A percentile compares a stretch with the other conserved stretches of the same genome.
Evolutionary conservation across 2,888 invertebrate species (phyloP).

Genomic region (Cantharis rustica): DNA sequence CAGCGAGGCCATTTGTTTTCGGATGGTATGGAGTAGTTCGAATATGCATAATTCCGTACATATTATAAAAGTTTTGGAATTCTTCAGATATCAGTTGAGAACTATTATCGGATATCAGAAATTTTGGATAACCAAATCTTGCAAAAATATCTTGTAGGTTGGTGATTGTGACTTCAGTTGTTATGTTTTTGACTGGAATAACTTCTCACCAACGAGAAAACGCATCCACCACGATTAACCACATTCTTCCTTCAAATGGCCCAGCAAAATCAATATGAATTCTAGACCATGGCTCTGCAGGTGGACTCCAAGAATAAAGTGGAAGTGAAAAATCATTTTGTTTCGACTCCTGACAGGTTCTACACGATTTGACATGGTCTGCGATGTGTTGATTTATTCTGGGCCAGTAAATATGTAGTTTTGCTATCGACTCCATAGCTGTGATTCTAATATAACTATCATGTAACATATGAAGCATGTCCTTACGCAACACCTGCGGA

Average conservation of each 20-base stretch:
- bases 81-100: slow-evolving; percentile 8
- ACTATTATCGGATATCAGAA: slow-evolving; percentile 8
- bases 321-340: slow-evolving; percentile 12
- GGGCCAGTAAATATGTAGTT: slow-evolving; percentile 35
- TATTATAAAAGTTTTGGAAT: slow-evolving; percentile 2
- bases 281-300: slow-evolving; percentile 24
- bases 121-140: slow-evolving; percentile 2
- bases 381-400: no score
- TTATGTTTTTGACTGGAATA: neutral
- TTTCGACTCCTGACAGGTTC: slow-evolving; percentile 25
- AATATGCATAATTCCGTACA: slow-evolving; percentile 5
- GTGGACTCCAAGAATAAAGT: slow-evolving; percentile 26
- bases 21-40: slow-evolving; percentile 10
- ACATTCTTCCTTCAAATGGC: slow-evolving; percentile 35
- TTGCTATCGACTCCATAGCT: slow-evolving; percentile 32
- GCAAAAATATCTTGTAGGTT: neutral
- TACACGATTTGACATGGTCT: slow-evolving; percentile 25
- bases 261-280: slow-evolving; percentile 12
- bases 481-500: no score
- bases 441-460: slow-evolving; percentile 8
- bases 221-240: slow-evolving; percentile 3
- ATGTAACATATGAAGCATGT: no score
- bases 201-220: slow-evolving; percentile 5
- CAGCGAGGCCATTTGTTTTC: slow-evolving; percentile 5
- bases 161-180: neutral